These are phyloP conservation scores for Apostichopus californicus DNA, from an alignment of 35 echinoderm and acorn worm genomes.

Conservation along the genomic window DNA sequence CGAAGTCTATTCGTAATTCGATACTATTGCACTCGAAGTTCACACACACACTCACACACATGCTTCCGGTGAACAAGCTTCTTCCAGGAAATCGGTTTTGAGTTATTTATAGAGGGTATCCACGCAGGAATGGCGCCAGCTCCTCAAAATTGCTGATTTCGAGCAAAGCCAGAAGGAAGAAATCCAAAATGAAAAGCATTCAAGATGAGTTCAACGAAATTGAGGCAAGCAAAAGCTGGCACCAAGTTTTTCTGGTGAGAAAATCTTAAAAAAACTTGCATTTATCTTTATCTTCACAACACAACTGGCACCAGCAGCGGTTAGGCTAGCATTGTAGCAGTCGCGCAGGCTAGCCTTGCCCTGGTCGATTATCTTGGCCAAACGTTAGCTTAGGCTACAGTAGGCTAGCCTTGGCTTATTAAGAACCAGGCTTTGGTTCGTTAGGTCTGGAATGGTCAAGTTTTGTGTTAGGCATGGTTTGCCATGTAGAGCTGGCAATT, in stretches of 20 bases:
- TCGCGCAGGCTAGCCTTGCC: too few species aligned
- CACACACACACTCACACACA: not conserved
- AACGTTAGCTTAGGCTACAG: too few species aligned
- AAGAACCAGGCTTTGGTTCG: too few species aligned
- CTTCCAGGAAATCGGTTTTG: slow-evolving; percentile 51
- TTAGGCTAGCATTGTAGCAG: too few species aligned
- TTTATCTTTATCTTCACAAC: not conserved
- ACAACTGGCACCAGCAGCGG: not conserved
- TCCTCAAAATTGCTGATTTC: slow-evolving; percentile 21
- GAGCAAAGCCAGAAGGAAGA: not conserved
- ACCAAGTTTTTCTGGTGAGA: slow-evolving; percentile 53
- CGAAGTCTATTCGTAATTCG: slow-evolving; percentile 5
- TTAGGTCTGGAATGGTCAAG: too few species aligned
- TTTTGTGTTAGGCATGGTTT: too few species aligned
- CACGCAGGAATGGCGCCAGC: slow-evolving; percentile 56
- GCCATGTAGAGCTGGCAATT: too few species aligned
- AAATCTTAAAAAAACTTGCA: not conserved
- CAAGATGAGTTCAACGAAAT: slow-evolving; percentile 56
- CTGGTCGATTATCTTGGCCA: too few species aligned
- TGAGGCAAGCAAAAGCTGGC: slow-evolving; percentile 36
- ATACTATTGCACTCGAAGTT: slow-evolving; percentile 25
- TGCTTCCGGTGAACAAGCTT: slow-evolving; percentile 43
- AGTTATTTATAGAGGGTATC: slow-evolving; percentile 62
- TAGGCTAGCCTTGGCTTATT: too few species aligned
- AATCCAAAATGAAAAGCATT: slow-evolving; percentile 48